Base-by-base conservation (phyloP, 2,797 vertebrate species). In the Orientallactaga sibirica region DNA sequence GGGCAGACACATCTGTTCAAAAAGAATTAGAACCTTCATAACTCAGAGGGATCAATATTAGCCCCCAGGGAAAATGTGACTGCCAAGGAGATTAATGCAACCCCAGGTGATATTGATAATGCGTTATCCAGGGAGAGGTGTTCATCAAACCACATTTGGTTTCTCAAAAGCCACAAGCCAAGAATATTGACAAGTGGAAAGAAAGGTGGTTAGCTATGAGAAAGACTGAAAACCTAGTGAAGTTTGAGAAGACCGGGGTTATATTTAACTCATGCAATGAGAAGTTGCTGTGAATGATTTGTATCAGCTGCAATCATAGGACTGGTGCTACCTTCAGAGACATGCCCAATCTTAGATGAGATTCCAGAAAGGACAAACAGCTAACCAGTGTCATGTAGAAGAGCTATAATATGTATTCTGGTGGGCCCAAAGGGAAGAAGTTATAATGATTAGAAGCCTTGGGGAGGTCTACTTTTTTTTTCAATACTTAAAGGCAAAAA, bases 241-340 rank as follows among this genome's bases (percentile, higher is more conserved):
- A 88, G 43, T 91, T 90, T 52, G 61, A 24, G n/a, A 94, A 52
- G 52, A 75, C 2, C 16, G 75, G 61, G 27, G 25, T 77, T 64
- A 52, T 25, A 16, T 84, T 93, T 94, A 78, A 92, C 92, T 90
- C 48, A 95, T 67, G 83, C 79, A 82, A 27, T 22, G 52, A 75
- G 75, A 58, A 70, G 90, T 82, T 79, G 37, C 58, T 84, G 66
- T 89, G 33, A 80, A 68, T 84, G 66, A 15, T 74, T 73, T 61
- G 52, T 82, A 55, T 27, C 33, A 75, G 66, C 19, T 52, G 37
- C 55, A 84, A 27, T 85, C 33, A 33, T 43, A 43, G 43, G 58
- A 70, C 8, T 74, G 27, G 14, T 82, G 20, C 41, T 81, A 70
- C 7, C 25, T 1, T 24, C 33, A 19, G 62, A 62, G 81, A 71